Evolutionary conservation across 2,797 vertebrate species (phyloP), one percentile per base, ranked within the genome.

Genomic region (Galago senegalensis): DNA sequence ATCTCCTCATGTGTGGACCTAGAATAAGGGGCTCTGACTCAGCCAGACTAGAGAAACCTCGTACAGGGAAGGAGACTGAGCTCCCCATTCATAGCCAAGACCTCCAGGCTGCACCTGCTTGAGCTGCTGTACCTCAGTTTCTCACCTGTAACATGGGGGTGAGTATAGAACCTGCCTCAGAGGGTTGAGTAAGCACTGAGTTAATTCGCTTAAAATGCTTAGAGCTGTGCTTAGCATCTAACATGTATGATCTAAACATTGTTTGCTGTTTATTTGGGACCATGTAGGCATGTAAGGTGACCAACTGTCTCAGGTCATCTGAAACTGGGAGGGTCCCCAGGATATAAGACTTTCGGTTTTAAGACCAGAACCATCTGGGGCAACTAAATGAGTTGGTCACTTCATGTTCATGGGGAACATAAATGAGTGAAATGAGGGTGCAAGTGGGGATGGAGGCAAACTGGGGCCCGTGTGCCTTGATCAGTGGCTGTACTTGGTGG

Each of bases 401-500:
- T 75, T 0, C 0, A 5, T 18, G 8, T 75, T 0, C 0, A 5
- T 14, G 8, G n/a, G 31, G 67, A 67, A 31, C 61, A 60, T 7
- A 0, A 1, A 29, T 0, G 61, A 14, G 60, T 0, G 31, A 60
- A 1, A 27, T 27, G 20, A n/a, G 53, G 7, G 5, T 63, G 61
- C 27, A 2, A 58, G 27, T 65, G 18, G 34, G 40, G 5, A 23
- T 0, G 0, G 27, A 23, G 85, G 49, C 34, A 20, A 12, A 11
- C 21, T 2, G 11, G 60, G 17, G 23, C 0, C 5, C 4, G 8
- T 0, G 21, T 0, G 0, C 20, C 43, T 17, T 0, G 2, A n/a
- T 18, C 18, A 13, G 46, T 23, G 17, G 3, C 46, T n/a, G 6
- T 2, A 0, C 76, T 61, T 21, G 75, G n/a, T 8, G 7, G 2